Evolutionary conservation across 2,113 vertebrate genomes (phyloP).

Genomic region (Clinocottus analis): DNA sequence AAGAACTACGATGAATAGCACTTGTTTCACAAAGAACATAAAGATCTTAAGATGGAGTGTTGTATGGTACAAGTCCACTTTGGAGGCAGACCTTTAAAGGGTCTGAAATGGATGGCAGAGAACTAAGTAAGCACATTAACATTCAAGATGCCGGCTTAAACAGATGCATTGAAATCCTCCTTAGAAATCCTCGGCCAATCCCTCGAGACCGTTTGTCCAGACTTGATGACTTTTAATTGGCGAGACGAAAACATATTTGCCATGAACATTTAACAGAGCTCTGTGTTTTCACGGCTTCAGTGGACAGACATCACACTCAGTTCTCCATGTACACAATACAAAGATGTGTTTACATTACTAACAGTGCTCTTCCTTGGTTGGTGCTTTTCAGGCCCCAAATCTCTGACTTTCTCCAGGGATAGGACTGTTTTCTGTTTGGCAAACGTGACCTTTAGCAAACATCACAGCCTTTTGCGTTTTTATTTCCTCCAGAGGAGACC

Average conservation of each 20-base stretch:
- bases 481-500: slow-evolving; percentile 45
- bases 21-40: background rate
- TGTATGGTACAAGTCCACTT: background rate
- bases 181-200: slow-evolving; percentile 70
- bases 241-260: slow-evolving; percentile 22
- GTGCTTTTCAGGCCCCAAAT: slow-evolving; percentile 6
- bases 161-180: slow-evolving; percentile 83
- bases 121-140: slow-evolving; percentile 68
- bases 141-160: slow-evolving; percentile 80
- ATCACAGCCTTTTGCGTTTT: slow-evolving; percentile 44
- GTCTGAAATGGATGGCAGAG: slow-evolving; percentile 6
- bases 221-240: slow-evolving; percentile 67
- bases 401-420: slow-evolving; percentile 22
- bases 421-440: slow-evolving; percentile 36
- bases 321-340: background rate
- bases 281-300: background rate
- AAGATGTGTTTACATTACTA: background rate
- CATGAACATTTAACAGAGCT: slow-evolving; percentile 44
- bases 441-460: slow-evolving; percentile 64
- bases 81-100: background rate
- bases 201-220: slow-evolving; percentile 29
- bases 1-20: background rate
- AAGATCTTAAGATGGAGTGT: background rate
- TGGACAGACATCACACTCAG: background rate
- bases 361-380: background rate